phyloP scores from a whole-genome alignment of 2,888 invertebrate genomes.

The Ophion costatus region DNA sequence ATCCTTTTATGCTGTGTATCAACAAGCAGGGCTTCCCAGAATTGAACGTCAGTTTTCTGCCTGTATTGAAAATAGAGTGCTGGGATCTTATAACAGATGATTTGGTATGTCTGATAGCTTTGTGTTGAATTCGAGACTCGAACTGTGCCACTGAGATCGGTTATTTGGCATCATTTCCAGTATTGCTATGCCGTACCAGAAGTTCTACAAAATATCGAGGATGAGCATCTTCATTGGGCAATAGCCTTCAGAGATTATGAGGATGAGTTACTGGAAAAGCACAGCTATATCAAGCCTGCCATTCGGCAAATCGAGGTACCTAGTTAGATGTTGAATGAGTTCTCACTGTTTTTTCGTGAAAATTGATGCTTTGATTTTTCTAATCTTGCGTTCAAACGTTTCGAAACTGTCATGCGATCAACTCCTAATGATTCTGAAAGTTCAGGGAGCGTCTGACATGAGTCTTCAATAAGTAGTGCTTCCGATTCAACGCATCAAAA shows the following conservation, averaged over 20 bases:
- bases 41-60: constrained; percentile 85
- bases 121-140: too few relatives aligned
- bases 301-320: constrained; percentile 77
- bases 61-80: constrained; percentile 84
- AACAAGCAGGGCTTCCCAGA: constrained; percentile 72
- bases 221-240: constrained; percentile 84
- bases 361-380: too few relatives aligned
- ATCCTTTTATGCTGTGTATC: constrained; percentile 85
- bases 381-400: too few relatives aligned
- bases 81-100: constrained; percentile 71
- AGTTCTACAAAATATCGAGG: constrained; percentile 59
- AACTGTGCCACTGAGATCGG: neutral
- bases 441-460: too few relatives aligned
- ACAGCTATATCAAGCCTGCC: constrained; percentile 76
- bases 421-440: too few relatives aligned
- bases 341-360: too few relatives aligned
- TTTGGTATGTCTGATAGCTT: constrained; percentile 6
- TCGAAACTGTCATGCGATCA: too few relatives aligned
- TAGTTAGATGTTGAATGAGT: too few relatives aligned
- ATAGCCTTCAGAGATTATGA: constrained; percentile 86
- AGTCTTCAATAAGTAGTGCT: too few relatives aligned
- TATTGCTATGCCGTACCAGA: constrained; percentile 86
- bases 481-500: too few relatives aligned
- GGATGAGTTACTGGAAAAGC: constrained; percentile 82
- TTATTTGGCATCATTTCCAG: constrained; percentile 69